These are phyloP conservation scores for Cirrhinus mrigala DNA, from an alignment of 2,797 vertebrate species.

Conservation along the genomic window DNA sequence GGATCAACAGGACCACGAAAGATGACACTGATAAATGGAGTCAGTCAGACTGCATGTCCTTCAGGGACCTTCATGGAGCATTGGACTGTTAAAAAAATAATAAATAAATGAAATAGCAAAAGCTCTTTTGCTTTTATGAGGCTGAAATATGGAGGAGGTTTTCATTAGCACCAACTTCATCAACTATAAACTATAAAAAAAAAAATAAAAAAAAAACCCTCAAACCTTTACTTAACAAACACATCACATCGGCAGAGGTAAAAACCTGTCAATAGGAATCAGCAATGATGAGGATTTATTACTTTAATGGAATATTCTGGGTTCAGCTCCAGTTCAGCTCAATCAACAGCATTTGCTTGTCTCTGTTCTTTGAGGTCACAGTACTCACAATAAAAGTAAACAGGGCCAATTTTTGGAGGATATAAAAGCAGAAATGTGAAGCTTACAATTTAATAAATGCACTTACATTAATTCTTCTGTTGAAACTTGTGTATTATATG, in stretches of 20 bases:
- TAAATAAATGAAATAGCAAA: background rate
- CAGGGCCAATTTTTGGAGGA: background rate
- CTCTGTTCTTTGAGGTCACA: background rate
- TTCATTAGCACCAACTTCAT: constrained; percentile 35
- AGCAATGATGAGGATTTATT: constrained; percentile 1
- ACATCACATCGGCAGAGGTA: background rate
- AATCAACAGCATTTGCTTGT: background rate
- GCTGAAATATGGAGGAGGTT: background rate
- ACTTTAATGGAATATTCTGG: background rate
- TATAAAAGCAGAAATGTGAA: background rate
- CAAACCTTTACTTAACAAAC: constrained; percentile 16
- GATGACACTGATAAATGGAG: constrained; percentile 8
- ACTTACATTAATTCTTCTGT: background rate
- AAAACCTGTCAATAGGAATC: background rate
- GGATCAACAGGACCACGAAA: background rate
- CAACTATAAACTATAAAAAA: constrained; percentile 35
- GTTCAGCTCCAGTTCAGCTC: background rate
- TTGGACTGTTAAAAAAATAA: constrained; percentile 34
- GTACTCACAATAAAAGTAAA: background rate
- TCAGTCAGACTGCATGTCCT: constrained; percentile 11
- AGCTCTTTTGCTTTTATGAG: constrained; percentile 33
- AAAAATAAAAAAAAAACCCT: background rate
- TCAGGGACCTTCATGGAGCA: constrained; percentile 7
- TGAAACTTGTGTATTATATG: background rate
- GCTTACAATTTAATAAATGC: background rate